phyloP scores from a whole-genome alignment of 1,140 invertebrate genomes.

The Pomacea maculata region DNA sequence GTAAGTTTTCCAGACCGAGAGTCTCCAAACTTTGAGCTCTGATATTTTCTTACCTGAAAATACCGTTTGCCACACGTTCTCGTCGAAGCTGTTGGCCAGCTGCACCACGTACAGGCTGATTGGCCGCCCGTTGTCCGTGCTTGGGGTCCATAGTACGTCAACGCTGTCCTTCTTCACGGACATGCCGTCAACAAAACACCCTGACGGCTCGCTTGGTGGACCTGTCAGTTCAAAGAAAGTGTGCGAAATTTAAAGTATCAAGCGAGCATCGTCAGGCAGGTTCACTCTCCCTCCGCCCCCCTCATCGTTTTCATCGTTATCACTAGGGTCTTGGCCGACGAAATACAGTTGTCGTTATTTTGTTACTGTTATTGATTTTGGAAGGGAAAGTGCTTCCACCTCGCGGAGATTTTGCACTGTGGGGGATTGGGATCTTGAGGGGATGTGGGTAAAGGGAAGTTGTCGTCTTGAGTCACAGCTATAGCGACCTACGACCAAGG shows the following conservation, averaged over 20 bases:
- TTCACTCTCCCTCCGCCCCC: background rate
- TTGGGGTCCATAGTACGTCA: conserved; percentile 80
- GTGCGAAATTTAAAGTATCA: background rate
- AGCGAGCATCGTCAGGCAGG: too few relatives aligned
- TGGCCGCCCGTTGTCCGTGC: conserved; percentile 47
- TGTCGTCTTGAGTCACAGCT: too few relatives aligned
- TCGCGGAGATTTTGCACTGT: too few relatives aligned
- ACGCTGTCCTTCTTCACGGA: conserved; percentile 82
- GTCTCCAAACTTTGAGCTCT: too few relatives aligned
- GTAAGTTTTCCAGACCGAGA: too few relatives aligned
- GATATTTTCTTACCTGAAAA: conserved; percentile 40
- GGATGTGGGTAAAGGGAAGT: too few relatives aligned
- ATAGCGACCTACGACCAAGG: background rate
- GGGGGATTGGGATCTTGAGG: too few relatives aligned
- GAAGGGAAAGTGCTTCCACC: too few relatives aligned
- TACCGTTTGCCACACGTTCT: conserved; percentile 82
- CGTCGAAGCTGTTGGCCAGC: conserved; percentile 83
- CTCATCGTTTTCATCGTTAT: background rate
- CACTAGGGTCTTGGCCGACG: background rate
- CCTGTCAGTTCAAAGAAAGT: conserved; percentile 39
- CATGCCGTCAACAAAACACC: conserved; percentile 69
- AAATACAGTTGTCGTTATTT: too few relatives aligned
- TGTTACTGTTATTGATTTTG: too few relatives aligned
- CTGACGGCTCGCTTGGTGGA: conserved; percentile 64
- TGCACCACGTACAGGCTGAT: conserved; percentile 76